Conservation (phyloP, 2,888 invertebrate species). For the Platycnemis pennipes region DNA sequence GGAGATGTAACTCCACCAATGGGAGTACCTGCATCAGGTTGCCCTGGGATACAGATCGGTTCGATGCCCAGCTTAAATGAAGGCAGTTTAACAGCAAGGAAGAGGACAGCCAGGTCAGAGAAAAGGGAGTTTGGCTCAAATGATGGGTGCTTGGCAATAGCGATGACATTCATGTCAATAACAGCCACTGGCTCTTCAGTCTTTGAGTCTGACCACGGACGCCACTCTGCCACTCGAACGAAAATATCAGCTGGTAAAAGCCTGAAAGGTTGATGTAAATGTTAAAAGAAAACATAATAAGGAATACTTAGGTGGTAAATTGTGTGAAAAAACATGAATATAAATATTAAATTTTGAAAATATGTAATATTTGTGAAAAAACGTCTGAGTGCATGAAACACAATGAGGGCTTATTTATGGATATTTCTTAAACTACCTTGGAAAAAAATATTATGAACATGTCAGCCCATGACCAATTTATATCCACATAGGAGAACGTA, state of each 20-base stretch:
- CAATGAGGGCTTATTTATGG: too few relatives aligned
- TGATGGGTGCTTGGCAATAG: slow-evolving; percentile 86
- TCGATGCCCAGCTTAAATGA: slow-evolving; percentile 87
- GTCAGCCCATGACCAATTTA: too few relatives aligned
- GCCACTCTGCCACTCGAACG: slow-evolving; percentile 92
- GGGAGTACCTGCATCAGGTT: slow-evolving; percentile 82
- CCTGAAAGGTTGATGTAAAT: slow-evolving; percentile 78
- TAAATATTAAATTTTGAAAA: too few relatives aligned
- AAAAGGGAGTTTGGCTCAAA: slow-evolving; percentile 83
- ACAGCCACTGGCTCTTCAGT: slow-evolving; percentile 88
- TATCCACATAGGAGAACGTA: too few relatives aligned
- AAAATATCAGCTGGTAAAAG: slow-evolving; percentile 84
- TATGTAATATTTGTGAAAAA: too few relatives aligned
- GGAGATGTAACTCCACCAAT: slow-evolving; percentile 77
- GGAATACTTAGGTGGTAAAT: too few relatives aligned
- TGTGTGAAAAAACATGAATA: too few relatives aligned
- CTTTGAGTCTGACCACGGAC: slow-evolving; percentile 85
- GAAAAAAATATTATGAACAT: too few relatives aligned
- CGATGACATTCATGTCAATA: slow-evolving; percentile 87
- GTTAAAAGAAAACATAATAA: neutral
- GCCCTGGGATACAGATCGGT: slow-evolving; percentile 85
- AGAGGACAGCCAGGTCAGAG: slow-evolving; percentile 87
- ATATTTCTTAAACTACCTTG: neutral
- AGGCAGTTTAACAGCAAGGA: slow-evolving; percentile 81
- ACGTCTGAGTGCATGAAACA: too few relatives aligned